Conservation (phyloP, 2,797 vertebrate genomes). For the Aplochiton taeniatus region DNA sequence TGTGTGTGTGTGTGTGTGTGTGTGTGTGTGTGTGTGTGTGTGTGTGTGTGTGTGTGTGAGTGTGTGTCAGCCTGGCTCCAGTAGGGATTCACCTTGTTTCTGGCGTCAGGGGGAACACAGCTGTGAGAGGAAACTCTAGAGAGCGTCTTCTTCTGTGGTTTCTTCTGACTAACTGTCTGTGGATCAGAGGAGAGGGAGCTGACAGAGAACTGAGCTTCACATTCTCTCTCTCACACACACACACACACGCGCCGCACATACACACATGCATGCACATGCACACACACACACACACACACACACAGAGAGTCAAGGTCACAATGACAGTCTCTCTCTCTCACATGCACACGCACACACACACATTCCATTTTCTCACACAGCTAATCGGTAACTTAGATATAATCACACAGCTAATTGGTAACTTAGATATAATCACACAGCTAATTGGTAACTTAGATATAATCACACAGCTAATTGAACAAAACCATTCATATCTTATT, state of each 20-base stretch:
- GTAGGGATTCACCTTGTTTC: constrained; percentile 64
- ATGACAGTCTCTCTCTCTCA: no score
- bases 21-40: neutral
- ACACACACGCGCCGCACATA: neutral
- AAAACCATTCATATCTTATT: no score
- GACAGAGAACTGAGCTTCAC: neutral
- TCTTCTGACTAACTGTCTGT: constrained; percentile 37
- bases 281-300: constrained; percentile 1
- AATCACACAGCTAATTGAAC: no score
- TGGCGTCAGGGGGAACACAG: constrained; percentile 49
- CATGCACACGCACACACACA: no score
- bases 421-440: no score
- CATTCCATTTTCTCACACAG: no score
- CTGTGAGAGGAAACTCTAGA: constrained; percentile 41
- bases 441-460: no score
- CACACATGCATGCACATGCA: neutral
- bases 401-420: no score
- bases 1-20: neutral
- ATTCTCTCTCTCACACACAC: no score
- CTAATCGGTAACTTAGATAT: no score
- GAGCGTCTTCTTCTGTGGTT: constrained; percentile 36
- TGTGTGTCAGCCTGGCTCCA: neutral
- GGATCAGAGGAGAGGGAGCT: neutral
- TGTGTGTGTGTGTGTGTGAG: neutral
- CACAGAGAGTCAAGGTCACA: neutral